Evolutionary conservation across 2,888 invertebrate species (phyloP).

Genomic region (Calameuta idolon): DNA sequence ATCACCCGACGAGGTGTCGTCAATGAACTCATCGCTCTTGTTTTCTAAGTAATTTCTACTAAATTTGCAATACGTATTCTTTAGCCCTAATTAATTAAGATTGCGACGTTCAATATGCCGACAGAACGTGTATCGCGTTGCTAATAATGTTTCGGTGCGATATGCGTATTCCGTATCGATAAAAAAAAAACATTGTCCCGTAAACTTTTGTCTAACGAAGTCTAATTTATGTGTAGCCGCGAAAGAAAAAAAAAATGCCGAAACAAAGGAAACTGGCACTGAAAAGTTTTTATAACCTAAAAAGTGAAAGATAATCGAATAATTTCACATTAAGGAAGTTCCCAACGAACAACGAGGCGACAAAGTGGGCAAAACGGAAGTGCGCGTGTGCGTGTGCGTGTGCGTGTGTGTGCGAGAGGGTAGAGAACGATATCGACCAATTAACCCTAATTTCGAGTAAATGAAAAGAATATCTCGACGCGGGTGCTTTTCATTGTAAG

Average conservation of each 20-base stretch:
- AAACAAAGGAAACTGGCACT: neutral
- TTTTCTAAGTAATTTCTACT: neutral
- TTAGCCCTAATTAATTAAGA: neutral
- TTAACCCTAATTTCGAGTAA: neutral
- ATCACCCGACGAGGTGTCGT: neutral
- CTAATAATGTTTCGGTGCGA: neutral
- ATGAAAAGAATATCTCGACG: neutral
- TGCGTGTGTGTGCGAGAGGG: neutral
- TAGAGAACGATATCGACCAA: neutral
- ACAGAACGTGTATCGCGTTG: neutral
- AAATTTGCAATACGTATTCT: neutral
- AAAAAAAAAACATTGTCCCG: neutral
- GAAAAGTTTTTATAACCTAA: neutral
- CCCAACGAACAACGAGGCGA: neutral
- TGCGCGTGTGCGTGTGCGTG: neutral
- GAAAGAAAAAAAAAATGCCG: neutral
- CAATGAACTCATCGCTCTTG: neutral
- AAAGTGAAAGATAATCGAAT: neutral
- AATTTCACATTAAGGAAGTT: neutral
- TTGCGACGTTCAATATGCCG: neutral
- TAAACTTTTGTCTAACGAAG: neutral
- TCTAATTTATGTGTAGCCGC: neutral
- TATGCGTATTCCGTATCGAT: neutral
- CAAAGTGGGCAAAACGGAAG: neutral
- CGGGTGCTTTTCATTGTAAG: neutral